A percentile compares a stretch with the other conserved stretches of the same genome.
Conservation (phyloP, 1,140 invertebrate genomes). For the Amyelois transitella region DNA sequence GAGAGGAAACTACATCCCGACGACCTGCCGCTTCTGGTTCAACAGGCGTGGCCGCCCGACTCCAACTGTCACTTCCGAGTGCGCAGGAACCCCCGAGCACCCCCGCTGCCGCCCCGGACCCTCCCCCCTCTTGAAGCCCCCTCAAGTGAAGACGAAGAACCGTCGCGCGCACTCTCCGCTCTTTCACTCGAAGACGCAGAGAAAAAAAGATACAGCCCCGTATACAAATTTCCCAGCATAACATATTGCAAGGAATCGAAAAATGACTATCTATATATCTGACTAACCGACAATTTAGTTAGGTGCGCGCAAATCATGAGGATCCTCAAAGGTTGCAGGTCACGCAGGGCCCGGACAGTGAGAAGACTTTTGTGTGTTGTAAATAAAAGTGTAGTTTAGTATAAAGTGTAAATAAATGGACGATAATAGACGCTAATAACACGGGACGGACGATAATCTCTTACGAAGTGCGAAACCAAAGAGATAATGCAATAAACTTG, state of each 20-base stretch:
- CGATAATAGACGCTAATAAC: slow-evolving; percentile 14
- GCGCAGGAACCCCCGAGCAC: slow-evolving; percentile 84
- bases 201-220: slow-evolving; percentile 65
- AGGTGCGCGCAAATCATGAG: slow-evolving; percentile 16
- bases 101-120: slow-evolving; percentile 75
- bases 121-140: slow-evolving; percentile 19
- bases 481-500: slow-evolving; percentile 24
- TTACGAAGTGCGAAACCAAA: slow-evolving; percentile 38
- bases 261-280: slow-evolving; percentile 67
- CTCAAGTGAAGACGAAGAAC: slow-evolving; percentile 43
- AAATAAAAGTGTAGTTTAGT: slow-evolving; percentile 36
- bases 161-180: slow-evolving; percentile 57
- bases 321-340: slow-evolving; percentile 19
- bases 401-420: slow-evolving; percentile 47
- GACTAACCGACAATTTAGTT: slow-evolving; percentile 33
- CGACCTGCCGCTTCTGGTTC: slow-evolving; percentile 88
- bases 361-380: slow-evolving; percentile 49
- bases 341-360: slow-evolving; percentile 17
- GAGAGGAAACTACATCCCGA: slow-evolving; percentile 91
- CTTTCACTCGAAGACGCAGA: slow-evolving; percentile 55
- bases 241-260: slow-evolving; percentile 62
- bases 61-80: slow-evolving; percentile 83
- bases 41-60: slow-evolving; percentile 82
- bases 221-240: slow-evolving; percentile 73
- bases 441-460: slow-evolving; percentile 14